Evolutionary conservation across 2,797 vertebrate genomes (phyloP), one percentile per base, ranked within the genome.

Genomic region (Mus caroli): DNA sequence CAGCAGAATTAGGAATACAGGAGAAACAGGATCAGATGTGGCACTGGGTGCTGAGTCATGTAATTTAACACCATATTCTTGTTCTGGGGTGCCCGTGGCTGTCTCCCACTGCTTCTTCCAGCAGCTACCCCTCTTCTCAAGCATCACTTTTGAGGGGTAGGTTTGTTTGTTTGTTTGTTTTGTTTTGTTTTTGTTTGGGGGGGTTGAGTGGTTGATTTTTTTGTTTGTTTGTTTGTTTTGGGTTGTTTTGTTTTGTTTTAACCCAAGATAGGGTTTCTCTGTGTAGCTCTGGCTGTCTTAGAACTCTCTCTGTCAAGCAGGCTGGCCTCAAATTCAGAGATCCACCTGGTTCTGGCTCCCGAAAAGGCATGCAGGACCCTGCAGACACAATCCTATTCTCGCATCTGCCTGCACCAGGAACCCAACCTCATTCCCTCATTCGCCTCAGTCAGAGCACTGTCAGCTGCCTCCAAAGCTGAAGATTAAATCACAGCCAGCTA

Each of bases 1-100:
- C 4, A 52, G 71, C 54, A 60, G n/a, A 3, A 14, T n/a, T 2
- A 20, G 6, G 34, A 37, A n/a, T 17, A 20, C 0, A 17, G 10
- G 50, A 96, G 52, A 82, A 77, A 54, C 7, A 7, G 56, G 88
- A 15, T 26, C 10, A 40, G 67, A 17, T 71, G 34, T 13, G 6
- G 80, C 52, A 56, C 34, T 28, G 28, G 5, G 19, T 34, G 13
- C 2, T 13, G 22, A 76, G 9, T 5, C 26, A 2, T 1, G 28
- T 24, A 34, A 60, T n/a, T 86, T 91, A 50, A 28, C 11, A n/a
- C 26, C 56, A 15, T 14, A 50, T n/a, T 79, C 50, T 17, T 10
- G 2, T 34, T 11, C n/a, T 24, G 6, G 34, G 43, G 11, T 52
- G 75, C 19, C 31, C 7, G 43, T 43, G 43, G 43, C 50, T 54